Evolutionary conservation across 2,888 invertebrate species (phyloP).

Genomic region (Dicycla oo): DNA sequence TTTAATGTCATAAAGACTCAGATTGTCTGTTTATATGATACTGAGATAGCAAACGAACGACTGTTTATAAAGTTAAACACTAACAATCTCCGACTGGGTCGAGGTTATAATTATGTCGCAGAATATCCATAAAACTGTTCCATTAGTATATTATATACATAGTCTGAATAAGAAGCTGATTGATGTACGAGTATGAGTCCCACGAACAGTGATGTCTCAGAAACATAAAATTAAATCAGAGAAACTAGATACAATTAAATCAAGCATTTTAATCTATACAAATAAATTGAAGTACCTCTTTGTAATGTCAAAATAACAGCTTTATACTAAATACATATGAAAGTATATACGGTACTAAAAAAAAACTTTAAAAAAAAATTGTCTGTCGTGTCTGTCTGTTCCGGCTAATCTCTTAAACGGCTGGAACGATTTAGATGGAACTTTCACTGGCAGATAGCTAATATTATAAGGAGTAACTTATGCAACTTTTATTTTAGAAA

Average conservation of each 20-base stretch:
- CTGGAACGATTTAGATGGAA: too few species aligned
- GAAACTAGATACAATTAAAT: constrained; percentile 2
- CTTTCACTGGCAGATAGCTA: too few species aligned
- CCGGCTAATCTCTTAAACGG: too few species aligned
- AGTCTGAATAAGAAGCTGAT: constrained; percentile 13
- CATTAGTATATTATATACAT: constrained; percentile 27
- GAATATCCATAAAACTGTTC: constrained; percentile 38
- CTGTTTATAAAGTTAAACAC: constrained; percentile 61
- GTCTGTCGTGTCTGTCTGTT: too few species aligned
- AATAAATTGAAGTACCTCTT: too few species aligned
- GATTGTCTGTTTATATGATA: constrained; percentile 69
- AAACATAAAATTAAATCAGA: constrained; percentile 6
- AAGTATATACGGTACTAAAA: too few species aligned
- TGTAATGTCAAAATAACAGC: too few species aligned
- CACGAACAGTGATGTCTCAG: constrained; percentile 12
- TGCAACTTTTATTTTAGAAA: too few species aligned
- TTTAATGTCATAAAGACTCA: constrained; percentile 77
- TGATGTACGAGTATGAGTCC: constrained; percentile 4
- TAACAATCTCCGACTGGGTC: constrained; percentile 59
- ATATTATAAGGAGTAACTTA: too few species aligned
- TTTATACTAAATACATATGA: too few species aligned
- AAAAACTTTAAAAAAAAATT: too few species aligned
- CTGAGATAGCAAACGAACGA: constrained; percentile 64
- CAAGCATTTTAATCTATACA: background rate
- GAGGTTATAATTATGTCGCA: constrained; percentile 55